phyloP scores from a whole-genome alignment of 2,888 invertebrate species.

The Synanthedon tipuliformis region DNA sequence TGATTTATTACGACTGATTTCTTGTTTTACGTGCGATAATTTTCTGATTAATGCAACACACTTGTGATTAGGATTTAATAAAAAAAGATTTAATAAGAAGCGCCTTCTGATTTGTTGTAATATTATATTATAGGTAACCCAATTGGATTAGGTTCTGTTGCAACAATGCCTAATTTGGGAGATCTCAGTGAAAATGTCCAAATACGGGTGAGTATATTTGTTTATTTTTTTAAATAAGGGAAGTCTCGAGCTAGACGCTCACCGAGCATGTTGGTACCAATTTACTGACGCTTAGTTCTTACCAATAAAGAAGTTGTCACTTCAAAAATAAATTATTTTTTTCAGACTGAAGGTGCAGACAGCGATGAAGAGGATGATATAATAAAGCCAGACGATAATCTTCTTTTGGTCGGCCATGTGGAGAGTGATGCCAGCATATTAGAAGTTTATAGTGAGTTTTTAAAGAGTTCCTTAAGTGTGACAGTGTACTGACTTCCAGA shows the following conservation, averaged over 20 bases:
- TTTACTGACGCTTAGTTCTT: too few relatives aligned
- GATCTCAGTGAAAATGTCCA: slow-evolving; percentile 61
- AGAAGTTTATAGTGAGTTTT: slow-evolving; percentile 83
- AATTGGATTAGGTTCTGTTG: slow-evolving; percentile 69
- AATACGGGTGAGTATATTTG: slow-evolving; percentile 42
- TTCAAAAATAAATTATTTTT: neutral
- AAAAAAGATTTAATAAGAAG: neutral
- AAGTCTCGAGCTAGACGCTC: too few relatives aligned
- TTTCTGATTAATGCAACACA: too few relatives aligned
- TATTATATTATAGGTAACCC: slow-evolving; percentile 38
- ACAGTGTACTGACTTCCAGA: too few relatives aligned
- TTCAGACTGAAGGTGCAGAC: slow-evolving; percentile 61
- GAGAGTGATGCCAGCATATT: slow-evolving; percentile 87
- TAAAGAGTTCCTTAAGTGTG: neutral
- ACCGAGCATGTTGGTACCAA: too few relatives aligned
- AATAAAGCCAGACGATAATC: slow-evolving; percentile 89
- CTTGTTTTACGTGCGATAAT: too few relatives aligned
- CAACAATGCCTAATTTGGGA: slow-evolving; percentile 64
- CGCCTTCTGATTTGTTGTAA: neutral
- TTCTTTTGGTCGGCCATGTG: slow-evolving; percentile 87
- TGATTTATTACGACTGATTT: too few relatives aligned
- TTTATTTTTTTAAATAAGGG: too few relatives aligned
- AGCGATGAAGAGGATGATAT: slow-evolving; percentile 91
- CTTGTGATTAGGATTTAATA: neutral
- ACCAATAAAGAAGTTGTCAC: too few relatives aligned